Evolutionary conservation across 2,113 vertebrate species (phyloP).

Genomic region (Panthera tigris): DNA sequence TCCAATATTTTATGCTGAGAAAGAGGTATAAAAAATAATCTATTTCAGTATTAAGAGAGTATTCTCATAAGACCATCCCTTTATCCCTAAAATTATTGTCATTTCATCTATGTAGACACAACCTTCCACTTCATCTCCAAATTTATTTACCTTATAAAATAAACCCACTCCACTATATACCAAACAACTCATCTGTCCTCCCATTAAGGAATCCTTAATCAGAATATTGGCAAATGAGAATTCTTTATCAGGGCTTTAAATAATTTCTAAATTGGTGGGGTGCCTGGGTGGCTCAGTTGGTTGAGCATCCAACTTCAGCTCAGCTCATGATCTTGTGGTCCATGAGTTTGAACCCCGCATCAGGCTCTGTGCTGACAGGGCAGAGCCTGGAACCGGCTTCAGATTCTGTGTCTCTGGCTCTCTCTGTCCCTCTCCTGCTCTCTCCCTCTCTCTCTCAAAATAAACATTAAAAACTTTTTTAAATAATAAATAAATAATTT

Average conservation of each 20-base stretch:
- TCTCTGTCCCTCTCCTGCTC: too few species aligned
- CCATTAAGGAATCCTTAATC: not conserved
- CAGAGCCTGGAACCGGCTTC: too few species aligned
- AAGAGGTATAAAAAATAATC: not conserved
- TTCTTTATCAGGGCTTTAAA: not conserved
- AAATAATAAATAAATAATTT: not conserved
- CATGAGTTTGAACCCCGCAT: too few species aligned
- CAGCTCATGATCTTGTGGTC: too few species aligned
- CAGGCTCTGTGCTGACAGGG: too few species aligned
- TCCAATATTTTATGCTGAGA: not conserved
- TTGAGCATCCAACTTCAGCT: too few species aligned
- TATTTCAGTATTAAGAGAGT: not conserved
- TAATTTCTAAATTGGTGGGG: not conserved
- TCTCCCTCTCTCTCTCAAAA: too few species aligned
- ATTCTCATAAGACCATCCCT: not conserved
- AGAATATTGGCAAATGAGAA: not conserved
- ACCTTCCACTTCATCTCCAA: not conserved
- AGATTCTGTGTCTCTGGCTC: too few species aligned
- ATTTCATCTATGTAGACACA: not conserved
- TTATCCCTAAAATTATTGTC: not conserved
- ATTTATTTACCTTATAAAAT: not conserved
- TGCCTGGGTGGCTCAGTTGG: too few species aligned
- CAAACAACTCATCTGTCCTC: not conserved
- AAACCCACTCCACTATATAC: not conserved
- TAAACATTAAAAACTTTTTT: too few species aligned